These are phyloP conservation scores for Leucophenga montana DNA, from an alignment of 2,888 invertebrate species.

Conservation along the genomic window DNA sequence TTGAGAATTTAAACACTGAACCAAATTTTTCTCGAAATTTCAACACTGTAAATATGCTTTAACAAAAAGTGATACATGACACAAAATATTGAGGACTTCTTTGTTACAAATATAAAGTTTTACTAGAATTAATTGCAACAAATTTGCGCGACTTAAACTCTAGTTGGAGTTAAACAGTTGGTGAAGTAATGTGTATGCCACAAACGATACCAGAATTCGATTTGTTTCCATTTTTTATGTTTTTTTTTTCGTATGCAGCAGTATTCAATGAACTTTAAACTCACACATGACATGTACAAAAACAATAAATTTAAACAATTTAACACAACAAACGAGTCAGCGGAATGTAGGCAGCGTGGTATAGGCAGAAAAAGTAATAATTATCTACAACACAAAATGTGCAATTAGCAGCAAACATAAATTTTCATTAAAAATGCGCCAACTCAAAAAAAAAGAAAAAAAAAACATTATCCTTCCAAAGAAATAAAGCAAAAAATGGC, in stretches of 20 bases:
- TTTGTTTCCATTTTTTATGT: background rate
- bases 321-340: background rate
- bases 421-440: constrained; percentile 49
- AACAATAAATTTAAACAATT: constrained; percentile 52
- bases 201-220: background rate
- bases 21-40: no score
- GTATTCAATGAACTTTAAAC: background rate
- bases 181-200: background rate
- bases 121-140: no score
- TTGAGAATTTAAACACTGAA: no score
- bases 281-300: constrained; percentile 47
- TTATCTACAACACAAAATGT: constrained; percentile 30
- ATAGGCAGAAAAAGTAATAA: constrained; percentile 2
- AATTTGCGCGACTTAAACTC: no score
- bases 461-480: background rate
- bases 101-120: no score
- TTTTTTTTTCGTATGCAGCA: no score
- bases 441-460: constrained; percentile 17
- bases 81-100: no score
- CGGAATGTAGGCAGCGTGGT: background rate
- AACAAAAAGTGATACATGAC: no score
- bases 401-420: constrained; percentile 55
- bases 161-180: background rate
- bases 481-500: background rate
- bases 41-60: no score